Conservation (phyloP, 2,113 vertebrate genomes). For the Corvus moneduloides region DNA sequence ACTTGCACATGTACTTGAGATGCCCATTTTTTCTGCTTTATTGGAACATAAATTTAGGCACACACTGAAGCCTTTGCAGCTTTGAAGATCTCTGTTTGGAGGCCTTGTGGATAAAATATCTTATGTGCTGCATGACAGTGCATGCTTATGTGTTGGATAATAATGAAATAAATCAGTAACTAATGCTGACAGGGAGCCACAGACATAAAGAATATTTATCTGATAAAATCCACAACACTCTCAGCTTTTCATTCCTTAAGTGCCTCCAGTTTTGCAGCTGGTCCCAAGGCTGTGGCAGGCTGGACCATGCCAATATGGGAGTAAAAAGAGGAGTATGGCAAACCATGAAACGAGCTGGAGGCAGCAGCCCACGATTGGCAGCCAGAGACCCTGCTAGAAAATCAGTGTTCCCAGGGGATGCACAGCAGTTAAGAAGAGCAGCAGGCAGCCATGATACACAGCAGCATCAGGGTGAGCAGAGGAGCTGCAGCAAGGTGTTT, state of each 20-base stretch:
- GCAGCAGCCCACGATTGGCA: rapidly evolving
- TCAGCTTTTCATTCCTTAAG: background rate
- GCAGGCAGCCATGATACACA: rapidly evolving
- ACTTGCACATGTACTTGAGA: background rate
- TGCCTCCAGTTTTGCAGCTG: background rate
- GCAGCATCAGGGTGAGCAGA: background rate
- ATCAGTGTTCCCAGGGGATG: background rate
- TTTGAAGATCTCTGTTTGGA: background rate
- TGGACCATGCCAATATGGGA: background rate
- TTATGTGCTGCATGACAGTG: background rate
- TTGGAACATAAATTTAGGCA: background rate
- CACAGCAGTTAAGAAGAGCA: background rate
- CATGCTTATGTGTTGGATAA: background rate
- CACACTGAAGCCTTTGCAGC: background rate
- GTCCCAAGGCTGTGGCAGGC: background rate
- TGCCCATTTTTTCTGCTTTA: background rate
- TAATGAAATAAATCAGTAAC: background rate
- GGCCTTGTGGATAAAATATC: background rate
- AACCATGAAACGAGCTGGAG: background rate
- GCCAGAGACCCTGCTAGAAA: background rate
- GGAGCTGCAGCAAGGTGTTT: background rate
- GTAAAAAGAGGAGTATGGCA: background rate
- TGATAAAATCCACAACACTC: background rate
- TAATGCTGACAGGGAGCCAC: background rate
- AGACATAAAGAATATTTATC: background rate